These are phyloP conservation scores for Vipera ursinii DNA, from an alignment of 2,797 vertebrate genomes.

Conservation along the genomic window DNA sequence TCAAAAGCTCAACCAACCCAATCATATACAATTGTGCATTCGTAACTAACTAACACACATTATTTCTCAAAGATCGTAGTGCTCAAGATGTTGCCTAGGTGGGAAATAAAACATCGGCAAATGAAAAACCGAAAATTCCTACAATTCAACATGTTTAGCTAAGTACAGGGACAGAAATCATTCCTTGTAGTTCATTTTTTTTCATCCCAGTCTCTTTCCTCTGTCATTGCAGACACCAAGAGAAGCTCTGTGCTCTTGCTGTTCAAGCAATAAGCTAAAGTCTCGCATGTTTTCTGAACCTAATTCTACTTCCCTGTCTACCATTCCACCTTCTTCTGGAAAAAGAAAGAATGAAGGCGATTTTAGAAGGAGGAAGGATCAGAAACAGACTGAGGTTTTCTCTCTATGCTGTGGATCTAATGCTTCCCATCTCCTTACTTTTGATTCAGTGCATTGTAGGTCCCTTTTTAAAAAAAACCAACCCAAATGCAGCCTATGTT, in stretches of 20 bases:
- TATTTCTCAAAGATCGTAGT: not conserved
- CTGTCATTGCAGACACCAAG: not conserved
- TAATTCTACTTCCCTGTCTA: not conserved
- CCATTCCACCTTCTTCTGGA: not conserved
- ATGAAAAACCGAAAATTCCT: not conserved
- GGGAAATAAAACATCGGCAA: not conserved
- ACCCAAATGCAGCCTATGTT: not conserved
- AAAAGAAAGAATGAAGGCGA: not conserved
- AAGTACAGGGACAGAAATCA: not conserved
- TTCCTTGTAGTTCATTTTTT: not conserved
- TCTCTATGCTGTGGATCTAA: not conserved
- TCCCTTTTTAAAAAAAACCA: not conserved
- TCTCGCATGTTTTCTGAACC: not conserved
- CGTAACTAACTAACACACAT: not conserved
- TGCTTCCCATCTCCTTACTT: not conserved
- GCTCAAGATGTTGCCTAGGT: not conserved
- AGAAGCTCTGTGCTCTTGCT: not conserved
- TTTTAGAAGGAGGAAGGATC: not conserved
- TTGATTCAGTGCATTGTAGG: not conserved
- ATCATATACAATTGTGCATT: not conserved
- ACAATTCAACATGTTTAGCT: not conserved
- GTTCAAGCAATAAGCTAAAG: not conserved
- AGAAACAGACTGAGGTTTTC: not conserved
- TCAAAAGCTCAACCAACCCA: not conserved
- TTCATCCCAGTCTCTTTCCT: not conserved